Evolutionary conservation across 2,113 vertebrate species (phyloP), one percentile per base, ranked within the genome.

Genomic region (Alaudala cheleensis): DNA sequence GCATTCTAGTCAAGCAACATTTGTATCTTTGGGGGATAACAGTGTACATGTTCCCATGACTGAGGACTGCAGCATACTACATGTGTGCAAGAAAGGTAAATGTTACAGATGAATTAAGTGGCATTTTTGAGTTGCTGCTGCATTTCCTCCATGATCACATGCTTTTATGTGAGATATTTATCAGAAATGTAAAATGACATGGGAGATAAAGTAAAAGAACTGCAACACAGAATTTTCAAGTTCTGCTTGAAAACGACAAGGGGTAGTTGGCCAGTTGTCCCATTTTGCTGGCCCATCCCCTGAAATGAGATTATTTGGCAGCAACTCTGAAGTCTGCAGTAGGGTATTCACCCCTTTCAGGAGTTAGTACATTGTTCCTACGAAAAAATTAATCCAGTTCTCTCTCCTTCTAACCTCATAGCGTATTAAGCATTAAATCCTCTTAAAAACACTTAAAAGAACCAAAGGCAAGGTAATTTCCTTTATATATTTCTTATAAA

Each of bases 251-350:
- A n/a, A n/a, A n/a, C n/a, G n/a, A n/a, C n/a, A n/a, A n/a, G 60
- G 14, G 24, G 14, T 28, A 78, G 37, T 4, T 64, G 74, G 49
- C 39, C 24, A 65, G 31, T 53, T 34, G 20, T 54, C 39, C 9
- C 60, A 53, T 44, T 64, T 29, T 65, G 24, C 24, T 64, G 49
- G 39, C 22, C 72, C 14, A 47, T n/a, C 1, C 22, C 57, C n/a
- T 89, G 37, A 91, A 86, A 84, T 47, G 14, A 81, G 40, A 88
- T 54, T 25, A 79, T 44, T 49, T 54, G 31, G 51, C 69, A 90
- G 60, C 29, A 86, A 42, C 25, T 70, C 24, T 17, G 21, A 84
- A 44, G 29, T 20, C 42, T 72, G 22, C 34, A 73, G 47, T 18
- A 82, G 42, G 5, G 34, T 60, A 58, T 29, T 86, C 20, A 33